Conservation (phyloP, 2,113 vertebrate species). For the Polypterus bichir region DNA sequence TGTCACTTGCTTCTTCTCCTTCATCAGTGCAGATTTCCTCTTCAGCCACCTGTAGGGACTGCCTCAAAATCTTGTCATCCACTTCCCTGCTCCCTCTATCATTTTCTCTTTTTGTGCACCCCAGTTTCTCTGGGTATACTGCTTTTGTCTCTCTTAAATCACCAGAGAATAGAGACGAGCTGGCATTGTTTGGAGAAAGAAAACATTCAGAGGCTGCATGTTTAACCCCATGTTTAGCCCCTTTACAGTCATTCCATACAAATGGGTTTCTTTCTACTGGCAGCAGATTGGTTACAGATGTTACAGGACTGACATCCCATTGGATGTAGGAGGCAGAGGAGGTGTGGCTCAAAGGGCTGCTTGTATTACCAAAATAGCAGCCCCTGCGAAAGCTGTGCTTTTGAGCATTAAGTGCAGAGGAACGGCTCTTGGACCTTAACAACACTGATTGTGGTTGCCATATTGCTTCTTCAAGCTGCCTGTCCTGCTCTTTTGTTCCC, state of each 20-base stretch:
- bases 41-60: too few species aligned
- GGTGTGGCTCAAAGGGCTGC: conserved; percentile 47
- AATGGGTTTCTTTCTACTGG: conserved; percentile 25
- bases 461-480: conserved; percentile 28
- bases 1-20: too few species aligned
- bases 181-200: conserved; percentile 28
- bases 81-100: too few species aligned
- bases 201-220: conserved; percentile 41
- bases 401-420: too few species aligned
- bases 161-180: conserved; percentile 15
- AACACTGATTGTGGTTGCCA: conserved; percentile 51
- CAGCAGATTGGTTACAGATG: conserved; percentile 37
- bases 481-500: conserved; percentile 10
- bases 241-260: too few species aligned
- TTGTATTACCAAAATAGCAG: conserved; percentile 56
- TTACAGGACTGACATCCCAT: conserved; percentile 59
- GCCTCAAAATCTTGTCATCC: too few species aligned
- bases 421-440: conserved; percentile 36
- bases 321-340: conserved; percentile 34
- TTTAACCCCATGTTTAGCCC: too few species aligned
- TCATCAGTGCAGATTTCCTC: too few species aligned
- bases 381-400: conserved; percentile 40
- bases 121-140: conserved; percentile 16
- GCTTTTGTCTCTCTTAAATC: conserved; percentile 17
- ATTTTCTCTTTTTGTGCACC: neutral